phyloP scores from a whole-genome alignment of 2,888 invertebrate genomes.

The Erebia epiphron region DNA sequence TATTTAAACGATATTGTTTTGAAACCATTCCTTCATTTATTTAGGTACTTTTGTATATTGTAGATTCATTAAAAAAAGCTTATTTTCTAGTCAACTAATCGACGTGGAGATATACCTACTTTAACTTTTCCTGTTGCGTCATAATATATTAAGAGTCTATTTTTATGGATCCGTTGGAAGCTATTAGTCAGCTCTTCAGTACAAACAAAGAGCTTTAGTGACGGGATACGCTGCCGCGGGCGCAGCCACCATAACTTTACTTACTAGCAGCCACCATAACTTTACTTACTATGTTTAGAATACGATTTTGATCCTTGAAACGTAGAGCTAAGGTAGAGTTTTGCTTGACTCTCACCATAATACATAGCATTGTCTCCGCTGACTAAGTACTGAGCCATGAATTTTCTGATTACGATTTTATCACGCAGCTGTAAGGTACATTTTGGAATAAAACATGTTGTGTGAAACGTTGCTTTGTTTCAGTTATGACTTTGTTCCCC shows the following conservation, averaged over 20 bases:
- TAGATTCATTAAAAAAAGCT: background rate
- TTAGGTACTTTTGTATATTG: background rate
- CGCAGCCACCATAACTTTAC: slow-evolving; percentile 50
- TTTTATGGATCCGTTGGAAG: slow-evolving; percentile 79
- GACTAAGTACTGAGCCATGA: slow-evolving; percentile 59
- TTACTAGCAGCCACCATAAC: slow-evolving; percentile 47
- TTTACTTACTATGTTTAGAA: background rate
- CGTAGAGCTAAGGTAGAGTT: background rate
- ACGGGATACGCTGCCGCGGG: slow-evolving; percentile 67
- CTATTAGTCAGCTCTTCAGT: slow-evolving; percentile 81
- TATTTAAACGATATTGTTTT: slow-evolving; percentile 18
- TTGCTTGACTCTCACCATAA: slow-evolving; percentile 36
- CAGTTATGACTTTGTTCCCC: slow-evolving; percentile 69
- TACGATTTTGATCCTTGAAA: slow-evolving; percentile 12
- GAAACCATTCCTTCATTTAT: background rate
- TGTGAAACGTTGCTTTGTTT: slow-evolving; percentile 72
- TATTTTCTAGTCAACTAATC: too few species aligned
- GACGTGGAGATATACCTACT: background rate
- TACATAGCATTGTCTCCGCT: slow-evolving; percentile 33
- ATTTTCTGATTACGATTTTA: slow-evolving; percentile 75
- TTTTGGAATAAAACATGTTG: slow-evolving; percentile 52
- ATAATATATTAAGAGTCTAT: slow-evolving; percentile 80
- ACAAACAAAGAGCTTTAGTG: slow-evolving; percentile 79
- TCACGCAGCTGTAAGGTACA: slow-evolving; percentile 63
- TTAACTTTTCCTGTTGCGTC: slow-evolving; percentile 52